A percentile compares a stretch with the other conserved stretches of the same genome.
Conservation (phyloP, 2,888 invertebrate genomes). For the Allacma fusca region DNA sequence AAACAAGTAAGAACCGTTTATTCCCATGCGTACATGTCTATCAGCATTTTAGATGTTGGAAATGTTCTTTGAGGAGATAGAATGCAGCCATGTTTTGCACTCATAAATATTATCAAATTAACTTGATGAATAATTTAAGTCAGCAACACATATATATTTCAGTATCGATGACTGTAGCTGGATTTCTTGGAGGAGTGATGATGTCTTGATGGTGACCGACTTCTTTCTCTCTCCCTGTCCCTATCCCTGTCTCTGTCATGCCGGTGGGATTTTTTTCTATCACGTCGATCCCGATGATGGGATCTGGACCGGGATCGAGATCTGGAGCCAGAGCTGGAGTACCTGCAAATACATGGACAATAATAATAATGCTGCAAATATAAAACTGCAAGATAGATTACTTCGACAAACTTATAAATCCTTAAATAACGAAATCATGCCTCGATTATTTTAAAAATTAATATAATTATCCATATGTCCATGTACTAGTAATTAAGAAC, state of each 20-base stretch:
- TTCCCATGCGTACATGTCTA: too few relatives aligned
- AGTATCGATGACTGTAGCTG: conserved; percentile 36
- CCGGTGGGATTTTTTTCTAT: conserved; percentile 40
- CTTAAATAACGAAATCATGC: too few relatives aligned
- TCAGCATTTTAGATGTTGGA: too few relatives aligned
- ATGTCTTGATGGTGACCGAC: conserved; percentile 50
- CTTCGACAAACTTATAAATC: not conserved
- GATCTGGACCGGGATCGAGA: conserved; percentile 62
- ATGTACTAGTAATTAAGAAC: not conserved
- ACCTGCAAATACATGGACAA: conserved; percentile 40
- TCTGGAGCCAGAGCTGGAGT: conserved; percentile 61
- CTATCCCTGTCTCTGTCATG: conserved; percentile 20
- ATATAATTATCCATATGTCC: not conserved
- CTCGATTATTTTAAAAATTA: not conserved
- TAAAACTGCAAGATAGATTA: not conserved
- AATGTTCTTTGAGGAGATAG: too few relatives aligned
- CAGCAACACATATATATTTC: too few relatives aligned
- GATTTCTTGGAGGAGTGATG: conserved; percentile 44
- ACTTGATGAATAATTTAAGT: too few relatives aligned
- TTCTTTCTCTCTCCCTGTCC: conserved; percentile 32
- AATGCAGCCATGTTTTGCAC: too few relatives aligned
- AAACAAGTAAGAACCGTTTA: too few relatives aligned
- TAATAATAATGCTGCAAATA: not conserved
- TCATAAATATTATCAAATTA: too few relatives aligned
- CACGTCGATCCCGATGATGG: conserved; percentile 43